A percentile compares a stretch with the other conserved stretches of the same genome.
These are phyloP conservation scores for Cyanocitta stelleri DNA, from an alignment of 2,113 vertebrate species.

Conservation along the genomic window DNA sequence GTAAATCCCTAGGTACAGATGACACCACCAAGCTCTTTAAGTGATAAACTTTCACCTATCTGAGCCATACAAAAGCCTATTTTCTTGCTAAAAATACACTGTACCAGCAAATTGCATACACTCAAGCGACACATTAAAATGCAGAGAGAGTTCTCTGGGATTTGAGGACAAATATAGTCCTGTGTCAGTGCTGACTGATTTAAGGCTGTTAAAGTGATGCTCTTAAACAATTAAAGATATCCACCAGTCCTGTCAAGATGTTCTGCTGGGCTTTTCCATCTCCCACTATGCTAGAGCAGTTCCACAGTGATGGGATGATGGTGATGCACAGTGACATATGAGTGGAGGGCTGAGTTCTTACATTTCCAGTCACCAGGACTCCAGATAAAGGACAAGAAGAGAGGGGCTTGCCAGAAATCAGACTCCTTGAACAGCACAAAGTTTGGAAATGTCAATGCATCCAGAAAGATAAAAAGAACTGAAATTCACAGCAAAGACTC, in stretches of 20 bases:
- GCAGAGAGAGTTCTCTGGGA: not conserved
- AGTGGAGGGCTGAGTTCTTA: not conserved
- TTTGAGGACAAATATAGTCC: not conserved
- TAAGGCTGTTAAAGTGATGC: not conserved
- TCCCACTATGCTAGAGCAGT: not conserved
- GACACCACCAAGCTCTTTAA: not conserved
- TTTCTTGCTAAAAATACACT: not conserved
- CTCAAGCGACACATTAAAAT: not conserved
- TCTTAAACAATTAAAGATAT: constrained; percentile 8
- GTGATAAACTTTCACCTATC: constrained; percentile 1
- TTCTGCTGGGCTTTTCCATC: not conserved
- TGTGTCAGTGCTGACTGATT: not conserved
- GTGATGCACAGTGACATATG: not conserved
- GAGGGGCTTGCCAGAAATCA: not conserved
- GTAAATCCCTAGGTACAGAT: not conserved
- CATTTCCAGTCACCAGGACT: not conserved
- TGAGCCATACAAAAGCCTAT: not conserved
- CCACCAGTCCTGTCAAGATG: not conserved
- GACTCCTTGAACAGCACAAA: not conserved
- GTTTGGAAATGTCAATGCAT: not conserved
- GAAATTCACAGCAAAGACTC: not conserved
- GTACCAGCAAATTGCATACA: not conserved
- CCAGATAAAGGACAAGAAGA: not conserved
- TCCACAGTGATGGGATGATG: not conserved
- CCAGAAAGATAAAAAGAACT: not conserved